A percentile compares a stretch with the other conserved stretches of the same genome.
phyloP scores from a whole-genome alignment of 1,140 invertebrate genomes.

The Atopsyche davidsoni region DNA sequence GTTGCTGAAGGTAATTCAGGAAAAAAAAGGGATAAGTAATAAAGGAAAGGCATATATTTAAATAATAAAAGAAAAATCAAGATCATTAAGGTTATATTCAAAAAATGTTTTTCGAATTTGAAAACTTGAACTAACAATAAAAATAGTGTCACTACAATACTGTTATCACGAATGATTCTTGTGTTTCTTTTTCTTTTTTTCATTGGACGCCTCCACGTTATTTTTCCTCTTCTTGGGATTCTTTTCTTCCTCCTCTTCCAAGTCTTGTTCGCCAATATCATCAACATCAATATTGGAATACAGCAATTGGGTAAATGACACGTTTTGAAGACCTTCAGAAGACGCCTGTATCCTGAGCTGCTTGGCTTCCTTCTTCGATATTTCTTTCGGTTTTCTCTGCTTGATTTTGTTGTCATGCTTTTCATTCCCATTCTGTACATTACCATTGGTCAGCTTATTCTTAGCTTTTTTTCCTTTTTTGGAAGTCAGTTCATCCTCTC shows the following conservation, averaged over 20 bases:
- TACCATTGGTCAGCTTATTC: slow-evolving; percentile 11
- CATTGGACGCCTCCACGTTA: too few relatives aligned
- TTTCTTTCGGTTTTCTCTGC: slow-evolving; percentile 16
- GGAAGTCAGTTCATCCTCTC: slow-evolving; percentile 7
- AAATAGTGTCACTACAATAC: too few relatives aligned
- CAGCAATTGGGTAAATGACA: slow-evolving; percentile 33
- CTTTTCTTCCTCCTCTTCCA: slow-evolving; percentile 15
- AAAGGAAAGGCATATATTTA: too few relatives aligned
- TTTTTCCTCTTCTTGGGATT: slow-evolving; percentile 15
- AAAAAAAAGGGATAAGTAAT: too few relatives aligned
- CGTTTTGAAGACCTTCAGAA: slow-evolving; percentile 34
- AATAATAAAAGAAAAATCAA: too few relatives aligned
- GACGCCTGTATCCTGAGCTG: slow-evolving; percentile 35
- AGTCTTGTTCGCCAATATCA: slow-evolving; percentile 17
- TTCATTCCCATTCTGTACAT: slow-evolving; percentile 14
- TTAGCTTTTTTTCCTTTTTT: slow-evolving; percentile 12
- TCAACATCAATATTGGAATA: slow-evolving; percentile 21
- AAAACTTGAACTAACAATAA: too few relatives aligned
- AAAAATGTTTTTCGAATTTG: too few relatives aligned
- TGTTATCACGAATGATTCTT: too few relatives aligned
- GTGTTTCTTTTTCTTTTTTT: too few relatives aligned
- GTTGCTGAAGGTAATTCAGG: too few relatives aligned
- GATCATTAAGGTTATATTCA: too few relatives aligned
- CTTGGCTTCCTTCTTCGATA: slow-evolving; percentile 37
- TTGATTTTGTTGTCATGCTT: slow-evolving; percentile 15